Base-by-base conservation (phyloP, 2,888 invertebrate genomes). In the Agonum fuliginosum region DNA sequence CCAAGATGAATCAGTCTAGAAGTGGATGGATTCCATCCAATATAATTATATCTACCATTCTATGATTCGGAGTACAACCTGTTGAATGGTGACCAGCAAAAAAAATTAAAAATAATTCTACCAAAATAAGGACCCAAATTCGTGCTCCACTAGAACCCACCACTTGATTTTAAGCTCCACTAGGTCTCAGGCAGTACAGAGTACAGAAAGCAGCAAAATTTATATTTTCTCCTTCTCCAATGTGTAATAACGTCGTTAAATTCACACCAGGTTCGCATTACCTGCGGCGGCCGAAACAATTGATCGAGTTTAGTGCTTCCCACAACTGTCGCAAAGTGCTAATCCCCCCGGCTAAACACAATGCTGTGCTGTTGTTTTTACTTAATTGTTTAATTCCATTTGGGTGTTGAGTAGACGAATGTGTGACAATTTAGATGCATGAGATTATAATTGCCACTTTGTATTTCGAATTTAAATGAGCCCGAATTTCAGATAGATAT, bases 341-440 rank as follows among this genome's bases (percentile, higher is more conserved):
- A 22, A 22, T 24, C 54, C 22, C 54, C 12, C 10, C n/a, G n/a
- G n/a, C 22, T 2, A 24, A 51, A 20, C 54, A 24, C 54, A 54
- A 54, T 54, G 24, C 54, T 54, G 22, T 54, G 24, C 22, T 67
- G 41, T 67, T 67, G 34, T 67, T 67, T 41, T 67, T 41, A 24
- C 41, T 41, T 34, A 67, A 67, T 67, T 67, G 67, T 67, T 67
- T 34, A 67, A 67, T 67, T 41, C 20, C 41, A 67, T 41, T 22
- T 37, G 20, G 37, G 19, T 54, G 41, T 19, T 41, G 41, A 67
- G 37, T 67, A 65, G 30, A 19, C 6, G 22, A 41, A 67, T 41
- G 20, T 34, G 41, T 34, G 67, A 22, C 41, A 20, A 22, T 67
- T 67, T 67, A 41, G 22, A 67, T 67, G 41, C 41, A 67, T 37